phyloP scores from a whole-genome alignment of 2,113 vertebrate species.

The Pelecanus crispus region DNA sequence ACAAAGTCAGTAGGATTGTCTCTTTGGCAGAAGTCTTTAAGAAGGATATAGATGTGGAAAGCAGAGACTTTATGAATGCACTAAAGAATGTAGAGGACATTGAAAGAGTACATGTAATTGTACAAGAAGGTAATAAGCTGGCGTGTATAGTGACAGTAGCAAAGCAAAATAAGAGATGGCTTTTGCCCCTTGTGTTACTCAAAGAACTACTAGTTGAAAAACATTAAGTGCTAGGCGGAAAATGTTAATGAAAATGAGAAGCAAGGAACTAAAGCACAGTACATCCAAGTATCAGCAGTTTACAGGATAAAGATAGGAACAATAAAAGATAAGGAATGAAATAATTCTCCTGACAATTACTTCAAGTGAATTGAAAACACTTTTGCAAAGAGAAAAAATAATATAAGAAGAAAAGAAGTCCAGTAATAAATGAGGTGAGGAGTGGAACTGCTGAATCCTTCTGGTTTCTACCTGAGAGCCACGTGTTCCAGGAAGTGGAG shows the following conservation, averaged over 20 bases:
- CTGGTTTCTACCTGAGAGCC: neutral
- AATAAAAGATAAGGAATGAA: neutral
- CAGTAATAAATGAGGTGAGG: neutral
- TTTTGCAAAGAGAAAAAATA: neutral
- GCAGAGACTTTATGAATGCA: neutral
- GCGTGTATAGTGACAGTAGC: neutral
- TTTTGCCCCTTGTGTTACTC: neutral
- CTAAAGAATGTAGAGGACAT: accelerated
- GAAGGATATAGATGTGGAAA: neutral
- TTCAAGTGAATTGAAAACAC: neutral
- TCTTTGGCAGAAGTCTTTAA: neutral
- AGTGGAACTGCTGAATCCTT: neutral
- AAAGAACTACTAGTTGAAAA: neutral
- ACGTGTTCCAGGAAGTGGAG: neutral
- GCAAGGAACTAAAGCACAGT: neutral
- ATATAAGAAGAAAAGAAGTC: neutral
- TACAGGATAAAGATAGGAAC: neutral
- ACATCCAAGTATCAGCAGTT: neutral
- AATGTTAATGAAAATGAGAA: neutral
- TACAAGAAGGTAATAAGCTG: neutral
- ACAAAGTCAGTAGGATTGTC: neutral
- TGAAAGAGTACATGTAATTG: neutral
- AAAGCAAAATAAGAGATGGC: neutral
- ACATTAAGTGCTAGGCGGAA: neutral
- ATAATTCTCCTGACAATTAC: neutral